These are phyloP conservation scores for Echinometra lucunter DNA, from an alignment of 53 echinoderm and acorn worm genomes.

Conservation along the genomic window DNA sequence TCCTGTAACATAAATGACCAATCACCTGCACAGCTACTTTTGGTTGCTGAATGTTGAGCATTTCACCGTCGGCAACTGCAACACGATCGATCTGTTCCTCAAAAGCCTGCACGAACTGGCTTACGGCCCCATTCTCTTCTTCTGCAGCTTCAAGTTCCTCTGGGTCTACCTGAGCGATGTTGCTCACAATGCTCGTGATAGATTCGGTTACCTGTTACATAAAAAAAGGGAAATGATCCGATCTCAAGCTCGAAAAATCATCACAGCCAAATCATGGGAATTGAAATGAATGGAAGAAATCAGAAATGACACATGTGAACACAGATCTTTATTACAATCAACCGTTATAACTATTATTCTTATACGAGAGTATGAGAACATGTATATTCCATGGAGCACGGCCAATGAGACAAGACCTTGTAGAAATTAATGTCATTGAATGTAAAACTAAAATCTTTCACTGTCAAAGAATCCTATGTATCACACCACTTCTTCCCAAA, in stretches of 20 bases:
- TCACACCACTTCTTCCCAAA: too few relatives aligned
- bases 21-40: constrained; percentile 16
- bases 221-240: background rate
- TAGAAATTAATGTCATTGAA: too few relatives aligned
- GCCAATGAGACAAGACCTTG: too few relatives aligned
- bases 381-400: too few relatives aligned
- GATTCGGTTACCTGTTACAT: background rate
- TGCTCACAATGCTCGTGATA: background rate
- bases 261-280: background rate
- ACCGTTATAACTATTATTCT: too few relatives aligned
- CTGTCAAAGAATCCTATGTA: too few relatives aligned
- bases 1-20: too few relatives aligned
- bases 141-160: constrained; percentile 1
- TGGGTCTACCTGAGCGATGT: background rate
- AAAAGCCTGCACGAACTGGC: background rate
- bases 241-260: background rate
- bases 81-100: background rate
- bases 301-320: too few relatives aligned
- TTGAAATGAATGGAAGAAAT: too few relatives aligned
- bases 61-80: background rate
- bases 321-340: too few relatives aligned
- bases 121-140: background rate
- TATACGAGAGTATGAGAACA: too few relatives aligned
- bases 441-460: too few relatives aligned
- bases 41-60: constrained; percentile 7